Evolutionary conservation across 2,888 invertebrate species (phyloP), one percentile per base, ranked within the genome.

Genomic region (Chironomus tentans): DNA sequence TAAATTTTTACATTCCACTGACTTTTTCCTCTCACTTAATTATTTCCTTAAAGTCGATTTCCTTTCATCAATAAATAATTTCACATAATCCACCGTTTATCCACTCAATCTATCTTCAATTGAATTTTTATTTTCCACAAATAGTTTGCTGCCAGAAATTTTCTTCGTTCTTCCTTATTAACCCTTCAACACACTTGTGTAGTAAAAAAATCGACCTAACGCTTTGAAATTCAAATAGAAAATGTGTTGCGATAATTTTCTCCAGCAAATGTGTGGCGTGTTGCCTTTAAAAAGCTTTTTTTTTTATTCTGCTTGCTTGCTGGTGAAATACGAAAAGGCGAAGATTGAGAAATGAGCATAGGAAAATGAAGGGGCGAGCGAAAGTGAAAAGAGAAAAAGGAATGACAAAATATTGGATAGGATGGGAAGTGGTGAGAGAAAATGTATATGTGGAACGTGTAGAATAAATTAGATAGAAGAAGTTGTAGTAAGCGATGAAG

Each of bases 191-290:
- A 15, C 56, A 15, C 56, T n/a, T 56, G 56, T 15, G 15, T 18
- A 24, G 24, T 18, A 18, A 24, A 65, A 65, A 65, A 65, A 24
- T 65, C 65, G 65, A 72, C 72, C 62, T 72, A 15, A 38, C 72
- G 15, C 72, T 50, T 22, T 28, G 56, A 72, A 72, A 15, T 72
- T 72, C 72, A 72, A 72, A 72, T 62, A 62, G 62, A 72, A 72
- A 72, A 72, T 72, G 72, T 72, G 72, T 24, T 21, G 65, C 65
- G 65, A 65, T 65, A 65, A 65, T 65, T 65, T 65, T 65, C 65
- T 21, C 13, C 24, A 65, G 65, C 21, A 24, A n/a, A 24, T 65
- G 65, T 65, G 65, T 24, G 13, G 65, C 56, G 56, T 56, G 56
- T 56, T 65, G 65, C 65, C 65, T 65, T 65, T 65, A 65, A 65